A percentile compares a stretch with the other conserved stretches of the same genome.
Conservation (phyloP, 2,888 invertebrate genomes). For the Sinodicranocentrus sp. region DNA sequence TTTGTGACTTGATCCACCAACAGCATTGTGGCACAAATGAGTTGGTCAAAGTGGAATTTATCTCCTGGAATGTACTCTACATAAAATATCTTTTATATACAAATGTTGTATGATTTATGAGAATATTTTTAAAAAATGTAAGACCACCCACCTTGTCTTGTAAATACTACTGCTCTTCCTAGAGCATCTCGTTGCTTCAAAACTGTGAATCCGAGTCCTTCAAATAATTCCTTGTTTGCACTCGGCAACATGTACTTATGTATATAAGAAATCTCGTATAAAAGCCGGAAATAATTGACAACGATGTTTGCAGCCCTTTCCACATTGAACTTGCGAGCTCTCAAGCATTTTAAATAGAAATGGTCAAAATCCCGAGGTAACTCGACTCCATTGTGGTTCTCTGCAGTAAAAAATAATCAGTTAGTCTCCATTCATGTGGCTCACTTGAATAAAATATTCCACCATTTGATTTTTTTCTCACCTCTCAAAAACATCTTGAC, state of each 20-base stretch:
- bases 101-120: too few relatives aligned
- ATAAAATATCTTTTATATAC: not conserved
- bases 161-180: not conserved
- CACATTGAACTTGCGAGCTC: slow-evolving; percentile 17
- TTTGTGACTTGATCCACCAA: not conserved
- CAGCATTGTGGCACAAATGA: not conserved
- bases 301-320: not conserved
- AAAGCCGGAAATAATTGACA: not conserved
- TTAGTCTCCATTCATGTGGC: too few relatives aligned
- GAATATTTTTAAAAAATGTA: too few relatives aligned
- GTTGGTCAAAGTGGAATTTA: not conserved
- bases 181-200: slow-evolving; percentile 13
- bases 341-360: too few relatives aligned
- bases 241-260: slow-evolving; percentile 4
- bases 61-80: not conserved
- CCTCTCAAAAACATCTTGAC: too few relatives aligned
- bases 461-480: too few relatives aligned
- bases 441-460: too few relatives aligned
- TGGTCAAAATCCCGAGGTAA: too few relatives aligned
- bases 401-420: too few relatives aligned
- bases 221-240: not conserved
- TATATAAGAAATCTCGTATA: not conserved
- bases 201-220: not conserved
- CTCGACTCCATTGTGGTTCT: not conserved
- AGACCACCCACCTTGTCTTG: too few relatives aligned